A percentile compares a stretch with the other conserved stretches of the same genome.
These are phyloP conservation scores for Anolis sagrei DNA, from an alignment of 2,113 vertebrate species.

Conservation along the genomic window DNA sequence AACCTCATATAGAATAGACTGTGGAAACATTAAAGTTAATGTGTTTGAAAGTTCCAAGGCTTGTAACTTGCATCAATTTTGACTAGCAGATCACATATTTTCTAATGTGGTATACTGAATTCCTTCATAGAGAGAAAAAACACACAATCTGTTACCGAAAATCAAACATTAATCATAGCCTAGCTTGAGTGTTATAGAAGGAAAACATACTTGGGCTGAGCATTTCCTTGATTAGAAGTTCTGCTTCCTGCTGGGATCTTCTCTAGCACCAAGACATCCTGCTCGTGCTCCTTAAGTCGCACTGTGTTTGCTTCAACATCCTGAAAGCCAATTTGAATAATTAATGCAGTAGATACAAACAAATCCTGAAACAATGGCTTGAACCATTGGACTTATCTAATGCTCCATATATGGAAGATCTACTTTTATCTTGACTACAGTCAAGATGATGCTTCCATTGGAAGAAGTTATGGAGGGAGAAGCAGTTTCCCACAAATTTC, in stretches of 20 bases:
- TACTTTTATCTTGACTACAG: background rate
- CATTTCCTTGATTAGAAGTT: constrained; percentile 83
- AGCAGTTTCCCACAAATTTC: background rate
- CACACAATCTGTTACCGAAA: constrained; percentile 66
- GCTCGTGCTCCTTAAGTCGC: constrained; percentile 96
- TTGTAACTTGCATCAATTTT: constrained; percentile 20
- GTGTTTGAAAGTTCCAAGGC: constrained; percentile 59
- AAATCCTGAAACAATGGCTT: background rate
- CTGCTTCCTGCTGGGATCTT: constrained; percentile 88
- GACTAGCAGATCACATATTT: constrained; percentile 58
- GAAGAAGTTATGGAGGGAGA: background rate
- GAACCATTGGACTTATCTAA: background rate
- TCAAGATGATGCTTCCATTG: background rate
- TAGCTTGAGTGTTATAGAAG: constrained; percentile 70
- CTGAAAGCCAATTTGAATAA: constrained; percentile 76
- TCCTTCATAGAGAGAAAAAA: constrained; percentile 55
- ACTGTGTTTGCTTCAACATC: constrained; percentile 99
- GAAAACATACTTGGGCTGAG: constrained; percentile 93
- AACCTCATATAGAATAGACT: constrained; percentile 36
- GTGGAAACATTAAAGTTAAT: constrained; percentile 39
- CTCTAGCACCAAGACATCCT: constrained; percentile 97
- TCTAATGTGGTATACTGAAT: constrained; percentile 26
- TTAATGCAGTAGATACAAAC: background rate
- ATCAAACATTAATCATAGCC: constrained; percentile 73
- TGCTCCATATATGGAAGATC: background rate